These are phyloP conservation scores for Thereva unica DNA, from an alignment of 2,888 invertebrate species.

Conservation along the genomic window DNA sequence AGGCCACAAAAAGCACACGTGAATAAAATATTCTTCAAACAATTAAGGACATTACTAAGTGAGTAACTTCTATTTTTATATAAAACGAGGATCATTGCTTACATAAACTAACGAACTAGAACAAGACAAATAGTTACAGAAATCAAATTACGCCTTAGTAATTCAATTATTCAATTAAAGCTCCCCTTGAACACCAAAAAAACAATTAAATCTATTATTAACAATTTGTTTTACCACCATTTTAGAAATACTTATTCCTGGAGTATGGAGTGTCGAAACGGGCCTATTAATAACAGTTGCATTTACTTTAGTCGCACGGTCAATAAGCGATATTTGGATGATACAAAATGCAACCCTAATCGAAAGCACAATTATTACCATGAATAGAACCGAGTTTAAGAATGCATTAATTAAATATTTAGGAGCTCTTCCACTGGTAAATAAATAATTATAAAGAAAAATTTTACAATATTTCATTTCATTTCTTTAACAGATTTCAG, in stretches of 20 bases:
- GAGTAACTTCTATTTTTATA: too few species aligned
- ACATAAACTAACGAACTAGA: too few species aligned
- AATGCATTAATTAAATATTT: conserved; percentile 76
- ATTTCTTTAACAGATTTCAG: conserved; percentile 73
- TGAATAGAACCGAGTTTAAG: conserved; percentile 78
- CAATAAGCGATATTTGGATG: conserved; percentile 96
- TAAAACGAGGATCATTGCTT: too few species aligned
- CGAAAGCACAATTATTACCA: conserved; percentile 93
- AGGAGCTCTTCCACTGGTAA: conserved; percentile 84
- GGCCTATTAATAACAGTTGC: conserved; percentile 78
- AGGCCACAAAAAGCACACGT: conserved; percentile 73
- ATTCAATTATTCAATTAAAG: not conserved
- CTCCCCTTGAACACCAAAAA: not conserved
- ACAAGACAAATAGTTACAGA: too few species aligned
- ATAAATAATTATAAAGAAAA: conserved; percentile 4
- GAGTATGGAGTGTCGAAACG: conserved; percentile 75
- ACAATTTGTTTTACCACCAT: conserved; percentile 5
- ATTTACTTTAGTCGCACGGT: conserved; percentile 78
- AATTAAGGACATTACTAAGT: conserved; percentile 68
- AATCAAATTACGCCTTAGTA: not conserved
- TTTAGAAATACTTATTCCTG: conserved; percentile 75
- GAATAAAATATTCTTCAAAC: conserved; percentile 73
- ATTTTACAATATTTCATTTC: conserved; percentile 6
- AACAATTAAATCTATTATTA: not conserved
- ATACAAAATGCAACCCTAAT: conserved; percentile 92